A percentile compares a stretch with the other conserved stretches of the same genome.
These are phyloP conservation scores for Tragelaphus scriptus DNA, from an alignment of 2,113 vertebrate genomes.

Conservation along the genomic window DNA sequence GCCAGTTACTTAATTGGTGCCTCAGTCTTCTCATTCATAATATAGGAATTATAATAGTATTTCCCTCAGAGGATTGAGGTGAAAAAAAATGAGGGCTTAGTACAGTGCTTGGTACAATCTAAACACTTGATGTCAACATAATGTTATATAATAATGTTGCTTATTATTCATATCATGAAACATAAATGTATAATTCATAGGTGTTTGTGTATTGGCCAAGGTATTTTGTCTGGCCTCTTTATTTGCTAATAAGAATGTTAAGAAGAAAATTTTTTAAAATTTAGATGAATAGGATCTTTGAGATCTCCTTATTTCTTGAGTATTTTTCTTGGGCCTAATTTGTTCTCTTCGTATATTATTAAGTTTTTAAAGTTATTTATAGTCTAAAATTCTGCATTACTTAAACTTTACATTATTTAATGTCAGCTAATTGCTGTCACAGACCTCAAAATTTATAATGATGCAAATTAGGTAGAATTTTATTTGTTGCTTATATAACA, in stretches of 20 bases:
- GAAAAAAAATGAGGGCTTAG: not conserved
- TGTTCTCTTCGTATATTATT: not conserved
- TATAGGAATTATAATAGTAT: not conserved
- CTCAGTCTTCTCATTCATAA: not conserved
- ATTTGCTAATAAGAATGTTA: constrained; percentile 23
- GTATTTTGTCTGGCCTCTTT: constrained; percentile 8
- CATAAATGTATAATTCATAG: not conserved
- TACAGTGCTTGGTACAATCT: not conserved
- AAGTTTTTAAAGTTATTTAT: not conserved
- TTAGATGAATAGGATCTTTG: not conserved
- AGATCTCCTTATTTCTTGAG: not conserved
- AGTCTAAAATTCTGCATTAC: not conserved
- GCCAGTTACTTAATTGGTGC: not conserved
- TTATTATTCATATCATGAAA: not conserved
- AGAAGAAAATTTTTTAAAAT: not conserved
- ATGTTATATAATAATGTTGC: not conserved
- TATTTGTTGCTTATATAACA: not conserved
- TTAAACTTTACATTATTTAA: not conserved
- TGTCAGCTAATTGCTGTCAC: not conserved
- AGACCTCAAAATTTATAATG: not conserved
- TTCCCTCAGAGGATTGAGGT: not conserved
- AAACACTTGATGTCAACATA: not conserved
- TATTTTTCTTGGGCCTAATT: not conserved
- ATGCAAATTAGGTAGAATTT: not conserved
- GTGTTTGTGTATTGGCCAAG: not conserved